Percentiles rank a stretch among this genome's conserved stretches.
These are phyloP conservation scores for Pitangus sulphuratus DNA, from an alignment of 2,797 vertebrate genomes.

Conservation along the genomic window DNA sequence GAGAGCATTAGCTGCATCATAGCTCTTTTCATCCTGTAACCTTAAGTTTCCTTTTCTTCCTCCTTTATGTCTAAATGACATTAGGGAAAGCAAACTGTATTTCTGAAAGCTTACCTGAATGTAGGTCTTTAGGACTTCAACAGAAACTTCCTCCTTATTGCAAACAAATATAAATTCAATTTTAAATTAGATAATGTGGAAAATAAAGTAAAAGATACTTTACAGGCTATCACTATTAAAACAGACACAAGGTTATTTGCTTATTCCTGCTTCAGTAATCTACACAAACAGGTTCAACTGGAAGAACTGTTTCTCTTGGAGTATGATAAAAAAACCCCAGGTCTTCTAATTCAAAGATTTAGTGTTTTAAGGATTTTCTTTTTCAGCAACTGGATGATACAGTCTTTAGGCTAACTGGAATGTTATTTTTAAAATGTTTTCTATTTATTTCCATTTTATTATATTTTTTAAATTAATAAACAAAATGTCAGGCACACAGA, in stretches of 20 bases:
- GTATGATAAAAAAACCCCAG: not conserved
- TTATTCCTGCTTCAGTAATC: not conserved
- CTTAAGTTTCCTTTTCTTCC: not conserved
- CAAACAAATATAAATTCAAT: not conserved
- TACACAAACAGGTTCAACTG: not conserved
- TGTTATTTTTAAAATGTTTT: not conserved
- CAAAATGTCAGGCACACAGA: not conserved
- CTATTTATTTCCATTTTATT: not conserved
- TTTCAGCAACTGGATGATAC: not conserved
- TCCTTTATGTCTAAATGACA: not conserved
- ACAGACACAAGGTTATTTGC: not conserved
- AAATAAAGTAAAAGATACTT: not conserved
- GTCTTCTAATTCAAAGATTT: not conserved
- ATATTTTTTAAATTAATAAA: not conserved
- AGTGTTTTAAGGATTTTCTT: not conserved
- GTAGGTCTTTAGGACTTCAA: conserved; percentile 91
- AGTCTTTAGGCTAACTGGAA: not conserved
- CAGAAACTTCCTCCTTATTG: conserved; percentile 89
- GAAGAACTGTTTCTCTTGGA: not conserved
- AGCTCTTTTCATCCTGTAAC: not conserved
- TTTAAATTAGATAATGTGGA: not conserved
- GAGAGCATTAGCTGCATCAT: not conserved
- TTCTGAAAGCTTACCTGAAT: conserved; percentile 81
- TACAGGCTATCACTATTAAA: not conserved
- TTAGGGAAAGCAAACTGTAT: not conserved